Base-by-base conservation (phyloP, 2,888 invertebrate species). In the Xylota sylvarum region DNA sequence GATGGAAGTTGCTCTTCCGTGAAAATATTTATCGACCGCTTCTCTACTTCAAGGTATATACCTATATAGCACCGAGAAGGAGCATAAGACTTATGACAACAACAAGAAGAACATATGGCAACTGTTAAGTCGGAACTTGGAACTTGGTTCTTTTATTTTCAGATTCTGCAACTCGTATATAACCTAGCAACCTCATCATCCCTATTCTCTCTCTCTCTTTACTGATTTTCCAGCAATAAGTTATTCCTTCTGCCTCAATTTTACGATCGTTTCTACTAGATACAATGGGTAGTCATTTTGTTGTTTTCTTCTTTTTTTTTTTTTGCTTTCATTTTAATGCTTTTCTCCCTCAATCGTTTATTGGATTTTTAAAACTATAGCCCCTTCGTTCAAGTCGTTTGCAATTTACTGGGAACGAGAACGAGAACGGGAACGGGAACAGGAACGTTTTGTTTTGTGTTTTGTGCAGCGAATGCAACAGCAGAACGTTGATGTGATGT, bases 31-130 rank as follows among this genome's bases (percentile, higher is more conserved):
- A 60, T 50, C 72, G 46, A 30, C 37, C 27, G 5, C 7, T 70
- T 12, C 30, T 17, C 46, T 55, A 23, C 23, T 23, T 3, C 23
- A 23, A 56, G 43, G 9, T 37, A 55, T 52, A 23, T 23, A 23
- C 23, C n/a, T 5, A 12, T 12, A 35, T n/a, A 55, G 2, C 46
- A 9, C 27, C 19, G 35, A 52, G 40, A 10, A 50, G 10, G 12
- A 10, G 37, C n/a, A 74, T 23, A 50, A 19, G 58, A 56, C 69
- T 64, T 72, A 65, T 77, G 58, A 65, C 58, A 70, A 83, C 62
- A 82, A 65, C 77, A 78, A 30, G 12, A 10, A 32, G 9, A 62
- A 30, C 74, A 69, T 74, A 80, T 76, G 74, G 55, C 62, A 76
- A 56, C 48, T 62, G 69, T 69, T 62, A 67, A 70, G 64, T 58